A percentile compares a stretch with the other conserved stretches of the same genome.
These are phyloP conservation scores for Marmota monax DNA, from an alignment of 2,113 vertebrate genomes.

Conservation along the genomic window DNA sequence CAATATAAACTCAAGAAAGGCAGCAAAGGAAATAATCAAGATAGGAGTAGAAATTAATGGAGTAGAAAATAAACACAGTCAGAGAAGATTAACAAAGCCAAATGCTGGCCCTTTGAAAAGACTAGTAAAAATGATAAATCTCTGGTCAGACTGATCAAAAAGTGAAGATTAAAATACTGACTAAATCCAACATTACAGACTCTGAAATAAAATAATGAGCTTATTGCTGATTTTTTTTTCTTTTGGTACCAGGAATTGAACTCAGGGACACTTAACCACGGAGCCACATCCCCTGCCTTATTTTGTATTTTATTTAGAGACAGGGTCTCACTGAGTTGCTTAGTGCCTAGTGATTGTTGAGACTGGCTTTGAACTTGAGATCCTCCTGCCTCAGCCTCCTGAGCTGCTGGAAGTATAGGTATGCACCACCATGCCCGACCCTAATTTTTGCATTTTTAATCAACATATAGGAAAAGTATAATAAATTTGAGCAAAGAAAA, in stretches of 20 bases:
- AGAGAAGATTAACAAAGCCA: not conserved
- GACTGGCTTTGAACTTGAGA: no score
- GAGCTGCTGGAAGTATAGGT: no score
- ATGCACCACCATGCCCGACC: no score
- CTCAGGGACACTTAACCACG: no score
- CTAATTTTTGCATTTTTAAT: not conserved
- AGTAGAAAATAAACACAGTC: slow-evolving; percentile 36
- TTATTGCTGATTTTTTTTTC: not conserved
- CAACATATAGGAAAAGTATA: slow-evolving; percentile 20
- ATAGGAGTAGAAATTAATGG: slow-evolving; percentile 16
- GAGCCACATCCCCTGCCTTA: no score
- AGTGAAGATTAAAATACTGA: not conserved
- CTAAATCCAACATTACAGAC: not conserved
- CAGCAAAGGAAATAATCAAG: slow-evolving; percentile 38
- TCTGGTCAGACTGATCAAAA: slow-evolving; percentile 24
- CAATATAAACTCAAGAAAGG: slow-evolving; percentile 13
- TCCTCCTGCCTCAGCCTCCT: no score
- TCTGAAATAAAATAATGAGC: not conserved
- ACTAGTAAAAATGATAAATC: not conserved
- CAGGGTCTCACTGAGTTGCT: no score
- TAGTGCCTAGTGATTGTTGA: no score
- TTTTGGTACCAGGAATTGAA: no score
- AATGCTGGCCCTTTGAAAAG: not conserved
- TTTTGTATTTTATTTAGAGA: no score
- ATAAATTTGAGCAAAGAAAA: not conserved